Evolutionary conservation across 2,113 vertebrate genomes (phyloP).

Genomic region (Terrapene triunguis): DNA sequence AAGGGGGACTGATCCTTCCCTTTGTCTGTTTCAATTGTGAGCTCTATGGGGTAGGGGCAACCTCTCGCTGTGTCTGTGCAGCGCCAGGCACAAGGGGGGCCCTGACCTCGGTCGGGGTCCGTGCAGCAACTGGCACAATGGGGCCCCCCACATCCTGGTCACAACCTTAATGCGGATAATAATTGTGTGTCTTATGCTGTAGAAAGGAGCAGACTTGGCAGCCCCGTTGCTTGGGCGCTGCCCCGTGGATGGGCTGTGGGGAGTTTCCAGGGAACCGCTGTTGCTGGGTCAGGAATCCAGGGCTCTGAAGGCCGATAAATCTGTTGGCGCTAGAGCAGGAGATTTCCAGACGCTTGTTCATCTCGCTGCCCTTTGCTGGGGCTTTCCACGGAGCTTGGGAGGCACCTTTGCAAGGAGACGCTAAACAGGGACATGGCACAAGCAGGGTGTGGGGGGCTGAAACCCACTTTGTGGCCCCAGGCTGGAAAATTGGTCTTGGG

Average conservation of each 20-base stretch:
- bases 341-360: neutral
- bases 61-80: neutral
- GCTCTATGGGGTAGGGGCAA: neutral
- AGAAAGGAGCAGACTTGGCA: neutral
- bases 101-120: no score
- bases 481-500: neutral
- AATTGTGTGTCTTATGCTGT: neutral
- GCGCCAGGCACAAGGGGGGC: neutral
- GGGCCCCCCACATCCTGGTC: neutral
- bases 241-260: neutral
- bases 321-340: neutral
- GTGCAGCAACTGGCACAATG: neutral
- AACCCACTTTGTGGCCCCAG: neutral
- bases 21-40: neutral
- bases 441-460: neutral
- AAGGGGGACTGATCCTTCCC: neutral
- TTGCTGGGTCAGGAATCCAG: neutral
- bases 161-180: neutral
- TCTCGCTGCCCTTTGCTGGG: neutral
- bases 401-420: neutral
- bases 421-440: neutral
- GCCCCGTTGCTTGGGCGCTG: neutral
- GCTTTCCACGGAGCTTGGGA: neutral
- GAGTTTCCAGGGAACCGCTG: neutral
- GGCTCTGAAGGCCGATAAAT: neutral